These are phyloP conservation scores for Acrocephalus scirpaceus DNA, from an alignment of 2,797 vertebrate species.

Conservation along the genomic window DNA sequence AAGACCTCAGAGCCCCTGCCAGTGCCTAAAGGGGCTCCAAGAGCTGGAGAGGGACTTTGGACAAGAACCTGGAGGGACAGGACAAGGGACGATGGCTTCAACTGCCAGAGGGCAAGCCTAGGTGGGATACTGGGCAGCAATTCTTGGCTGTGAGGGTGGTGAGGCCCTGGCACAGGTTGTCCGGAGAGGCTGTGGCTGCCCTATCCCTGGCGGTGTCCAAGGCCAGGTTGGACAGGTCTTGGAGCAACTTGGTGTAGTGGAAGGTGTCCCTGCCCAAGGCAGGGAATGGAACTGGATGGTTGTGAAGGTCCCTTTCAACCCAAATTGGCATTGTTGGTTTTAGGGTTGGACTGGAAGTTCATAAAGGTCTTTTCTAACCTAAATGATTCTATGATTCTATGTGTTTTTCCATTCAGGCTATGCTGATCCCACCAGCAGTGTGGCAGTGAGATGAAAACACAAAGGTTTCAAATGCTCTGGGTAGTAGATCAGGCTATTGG, in stretches of 20 bases:
- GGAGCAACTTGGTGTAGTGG: background rate
- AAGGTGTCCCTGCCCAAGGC: background rate
- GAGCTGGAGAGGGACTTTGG: background rate
- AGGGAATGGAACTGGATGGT: background rate
- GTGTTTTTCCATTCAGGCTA: background rate
- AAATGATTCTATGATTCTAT: background rate
- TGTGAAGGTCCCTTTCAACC: background rate
- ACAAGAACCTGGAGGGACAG: background rate
- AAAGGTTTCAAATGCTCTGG: background rate
- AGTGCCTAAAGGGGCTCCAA: background rate
- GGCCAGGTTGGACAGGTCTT: fast-evolving
- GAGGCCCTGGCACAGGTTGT: background rate
- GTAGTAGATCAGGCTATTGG: background rate
- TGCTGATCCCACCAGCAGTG: background rate
- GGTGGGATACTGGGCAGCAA: background rate
- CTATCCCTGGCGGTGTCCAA: fast-evolving
- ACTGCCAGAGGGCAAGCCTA: background rate
- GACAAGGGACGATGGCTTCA: background rate
- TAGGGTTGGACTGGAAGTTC: background rate
- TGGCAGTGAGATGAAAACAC: background rate
- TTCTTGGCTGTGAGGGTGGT: background rate
- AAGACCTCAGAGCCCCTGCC: fast-evolving
- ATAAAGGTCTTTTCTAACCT: background rate
- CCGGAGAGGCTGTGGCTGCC: background rate
- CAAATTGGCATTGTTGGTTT: background rate